Base-by-base conservation (phyloP, 1,140 invertebrate species). In the Cecropterus lyciades region DNA sequence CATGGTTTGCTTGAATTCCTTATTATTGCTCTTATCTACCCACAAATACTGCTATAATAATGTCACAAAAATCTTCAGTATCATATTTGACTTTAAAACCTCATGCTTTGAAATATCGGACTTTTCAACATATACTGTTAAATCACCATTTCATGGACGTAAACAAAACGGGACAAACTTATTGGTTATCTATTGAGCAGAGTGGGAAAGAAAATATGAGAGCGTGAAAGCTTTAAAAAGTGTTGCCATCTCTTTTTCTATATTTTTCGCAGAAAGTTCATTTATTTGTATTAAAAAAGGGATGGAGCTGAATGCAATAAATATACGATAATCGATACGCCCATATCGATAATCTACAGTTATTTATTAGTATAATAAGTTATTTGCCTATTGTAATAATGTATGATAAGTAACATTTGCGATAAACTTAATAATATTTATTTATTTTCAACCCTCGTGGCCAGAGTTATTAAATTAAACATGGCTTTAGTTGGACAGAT, bases 111-210 rank as follows among this genome's bases (percentile, higher is more conserved):
- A 30, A 60, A 14, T 46, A 48, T 60, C n/a, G 1, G n/a, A 48
- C n/a, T 48, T 33, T 79, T 75, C 64, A 46, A 49, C 75, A 64
- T 89, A 72, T 84, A 86, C 84, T 88, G 65, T 67, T 49, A 20
- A 79, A 67, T 79, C 72, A 83, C 79, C 73, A 77, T 86, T 88
- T 86, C 84, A 80, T 84, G 77, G 80, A 86, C 82, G 85, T 87
- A 89, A 91, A 89, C 79, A 89, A 89, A 89, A 65, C 70, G 87
- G 81, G 89, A 91, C 81, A 72, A 55, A 72, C 53, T 53, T 82
- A 89, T 84, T 55, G 81, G 67, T 82, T 82, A 81, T 84, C 78
- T 76, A 75, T 77, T 45, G 67, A 70, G 63, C 59, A 73, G 79
- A 89, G 73, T 15, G 82, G 84, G 84, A 86, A 55, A 66, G 71